Base-by-base conservation (phyloP, 2,888 invertebrate species). In the Horisme vitalbata region DNA sequence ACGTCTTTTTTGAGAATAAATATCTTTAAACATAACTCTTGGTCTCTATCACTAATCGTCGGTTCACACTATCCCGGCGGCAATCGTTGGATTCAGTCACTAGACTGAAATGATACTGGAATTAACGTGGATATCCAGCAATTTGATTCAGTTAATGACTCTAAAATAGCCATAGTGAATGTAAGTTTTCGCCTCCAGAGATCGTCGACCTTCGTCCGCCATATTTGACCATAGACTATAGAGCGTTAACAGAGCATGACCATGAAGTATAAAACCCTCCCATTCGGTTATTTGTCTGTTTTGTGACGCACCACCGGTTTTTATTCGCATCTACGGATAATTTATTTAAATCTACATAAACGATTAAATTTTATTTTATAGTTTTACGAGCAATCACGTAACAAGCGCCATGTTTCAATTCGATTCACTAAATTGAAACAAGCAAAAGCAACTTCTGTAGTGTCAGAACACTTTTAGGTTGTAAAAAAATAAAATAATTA, bases 231-330 rank as follows among this genome's bases (percentile, higher is more conserved):
- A 79, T 79, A 79, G 76, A 73, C 71, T 72, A 74, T 66, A 57
- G 66, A 64, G 57, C 53, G 69, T 79, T 76, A 80, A 79, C 81
- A 82, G 82, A 82, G 79, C 81, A 67, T 73, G 74, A 71, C 79
- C 74, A 75, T 74, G 72, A 70, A 76, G 69, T 74, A 48, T 43
- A 34, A 72, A 75, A 69, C 72, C 71, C 64, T 71, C 61, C 61
- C 65, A 73, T 75, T 76, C 68, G 67, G 63, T 63, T 60, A 72
- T 71, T 73, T 65, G 66, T 64, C 57, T 50, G 62, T 68, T 69
- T 71, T 57, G 70, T 64, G 67, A 74, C 69, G 75, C 75, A 66
- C 75, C 79, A 75, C 65, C 67, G 65, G 59, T 68, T 73, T 72
- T 72, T 65, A 67, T 69, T 67, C 67, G 67, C 61, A 64, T 68